Evolutionary conservation across 1,140 invertebrate species (phyloP), one percentile per base, ranked within the genome.

Genomic region (Heterodera schachtii): DNA sequence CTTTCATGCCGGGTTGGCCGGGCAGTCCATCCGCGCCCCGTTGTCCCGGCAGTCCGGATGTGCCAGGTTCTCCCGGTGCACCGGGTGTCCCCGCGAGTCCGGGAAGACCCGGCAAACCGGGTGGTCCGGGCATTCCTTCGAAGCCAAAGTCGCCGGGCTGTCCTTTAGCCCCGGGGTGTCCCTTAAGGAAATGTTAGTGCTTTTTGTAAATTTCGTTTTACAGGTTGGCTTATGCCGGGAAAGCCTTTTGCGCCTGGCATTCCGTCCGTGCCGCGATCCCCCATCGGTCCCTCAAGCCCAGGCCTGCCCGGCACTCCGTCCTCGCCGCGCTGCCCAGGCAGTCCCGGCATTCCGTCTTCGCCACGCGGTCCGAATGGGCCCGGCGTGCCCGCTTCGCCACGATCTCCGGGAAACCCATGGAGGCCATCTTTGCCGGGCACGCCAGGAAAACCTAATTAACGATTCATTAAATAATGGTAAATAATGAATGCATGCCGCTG

Each of bases 191-290:
- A 81, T 60, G 76, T 77, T 79, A 73, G 52, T 43, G 3, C 5
- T n/a, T 19, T 6, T 43, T 43, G 16, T 6, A 52, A 81, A 5
- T 2, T 67, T 31, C 13, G 60, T 57, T n/a, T 8, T 69, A 78
- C 66, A 31, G 78, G 66, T 66, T 31, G n/a, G n/a, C 44, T 84
- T n/a, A 52, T 16, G 49, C 86, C 86, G 44, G 85, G 86, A 13
- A 89, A 90, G 75, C 88, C 88, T 75, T 90, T 90, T 79, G 78
- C 74, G 73, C 88, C 88, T n/a, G 84, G 47, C 47, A 60, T 66
- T 43, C 88, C 88, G 60, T 81, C 77, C 57, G 49, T 73, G 47
- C 86, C 86, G 60, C 79, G 21, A 44, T 86, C 86, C 60, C 82
- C 88, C 46, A 87, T 88, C 67, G 89, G 77, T 31, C 84, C 89